Percentiles rank a stretch among this genome's conserved stretches.
Evolutionary conservation across 1,140 invertebrate genomes (phyloP).

Genomic region (Lysiphlebus fabarum): DNA sequence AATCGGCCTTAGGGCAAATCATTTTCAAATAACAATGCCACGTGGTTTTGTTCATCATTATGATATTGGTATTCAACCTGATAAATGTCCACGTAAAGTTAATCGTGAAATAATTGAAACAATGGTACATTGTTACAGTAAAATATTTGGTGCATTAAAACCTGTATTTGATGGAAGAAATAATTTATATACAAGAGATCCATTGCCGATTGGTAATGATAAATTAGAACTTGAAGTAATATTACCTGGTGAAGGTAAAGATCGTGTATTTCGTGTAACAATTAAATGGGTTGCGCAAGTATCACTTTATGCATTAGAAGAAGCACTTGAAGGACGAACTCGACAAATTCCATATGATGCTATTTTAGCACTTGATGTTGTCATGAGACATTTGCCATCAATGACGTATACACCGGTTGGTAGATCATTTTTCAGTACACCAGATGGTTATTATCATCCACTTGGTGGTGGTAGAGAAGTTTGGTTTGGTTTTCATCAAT

Average conservation of each 20-base stretch:
- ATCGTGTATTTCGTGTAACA: constrained; percentile 96
- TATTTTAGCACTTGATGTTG: constrained; percentile 95
- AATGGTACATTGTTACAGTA: constrained; percentile 97
- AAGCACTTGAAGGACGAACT: constrained; percentile 94
- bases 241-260: constrained; percentile 96
- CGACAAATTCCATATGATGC: constrained; percentile 97
- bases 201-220: constrained; percentile 93
- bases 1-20: constrained; percentile 94
- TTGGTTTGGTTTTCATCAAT: constrained; percentile 99
- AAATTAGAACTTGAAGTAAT: constrained; percentile 95
- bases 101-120: constrained; percentile 99
- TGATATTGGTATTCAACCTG: constrained; percentile 97
- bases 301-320: constrained; percentile 92
- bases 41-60: constrained; percentile 98
- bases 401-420: constrained; percentile 99
- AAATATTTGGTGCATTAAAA: constrained; percentile 96
- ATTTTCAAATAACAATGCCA: constrained; percentile 99
- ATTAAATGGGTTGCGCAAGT: constrained; percentile 98
- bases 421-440: constrained; percentile 97
- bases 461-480: constrained; percentile 97
- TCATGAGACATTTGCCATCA: constrained; percentile 98
- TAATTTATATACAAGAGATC: constrained; percentile 97
- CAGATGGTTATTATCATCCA: constrained; percentile 97
- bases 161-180: constrained; percentile 99
- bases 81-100: constrained; percentile 98